These are phyloP conservation scores for Microplitis manilae DNA, from an alignment of 2,888 invertebrate species.

Conservation along the genomic window DNA sequence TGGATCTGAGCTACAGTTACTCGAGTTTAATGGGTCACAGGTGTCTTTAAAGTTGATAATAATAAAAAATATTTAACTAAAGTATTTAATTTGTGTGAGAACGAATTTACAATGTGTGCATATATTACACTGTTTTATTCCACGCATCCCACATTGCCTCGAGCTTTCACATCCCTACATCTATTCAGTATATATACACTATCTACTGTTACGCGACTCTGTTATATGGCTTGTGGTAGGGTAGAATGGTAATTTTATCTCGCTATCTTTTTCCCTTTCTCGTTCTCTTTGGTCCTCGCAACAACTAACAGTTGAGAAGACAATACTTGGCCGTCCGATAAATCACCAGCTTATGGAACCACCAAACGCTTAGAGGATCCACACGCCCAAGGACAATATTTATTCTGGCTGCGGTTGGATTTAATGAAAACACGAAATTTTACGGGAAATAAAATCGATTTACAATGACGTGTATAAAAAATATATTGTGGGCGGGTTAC, in stretches of 20 bases:
- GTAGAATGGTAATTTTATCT: constrained; percentile 22
- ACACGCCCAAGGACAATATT: constrained; percentile 45
- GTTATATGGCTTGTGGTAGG: constrained; percentile 34
- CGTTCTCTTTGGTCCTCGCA: constrained; percentile 39
- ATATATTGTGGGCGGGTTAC: constrained; percentile 36
- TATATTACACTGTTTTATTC: constrained; percentile 31
- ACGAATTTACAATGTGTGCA: constrained; percentile 34
- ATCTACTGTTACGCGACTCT: constrained; percentile 2
- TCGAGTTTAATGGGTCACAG: neutral
- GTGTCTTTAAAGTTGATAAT: constrained; percentile 10
- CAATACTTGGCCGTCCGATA: constrained; percentile 53
- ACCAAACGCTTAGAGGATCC: constrained; percentile 40
- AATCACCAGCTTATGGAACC: constrained; percentile 52
- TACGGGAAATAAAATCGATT: constrained; percentile 52
- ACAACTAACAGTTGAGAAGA: constrained; percentile 34
- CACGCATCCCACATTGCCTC: constrained; percentile 30
- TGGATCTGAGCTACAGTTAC: neutral
- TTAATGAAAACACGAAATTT: constrained; percentile 57
- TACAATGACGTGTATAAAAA: constrained; percentile 34
- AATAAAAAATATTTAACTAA: neutral
- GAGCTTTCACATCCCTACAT: constrained; percentile 2
- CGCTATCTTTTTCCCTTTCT: constrained; percentile 12
- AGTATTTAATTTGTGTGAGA: constrained; percentile 20
- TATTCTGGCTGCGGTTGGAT: constrained; percentile 41
- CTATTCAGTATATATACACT: constrained; percentile 16